A percentile compares a stretch with the other conserved stretches of the same genome.
Conservation (phyloP, 2,888 invertebrate species). For the Brenthis ino region DNA sequence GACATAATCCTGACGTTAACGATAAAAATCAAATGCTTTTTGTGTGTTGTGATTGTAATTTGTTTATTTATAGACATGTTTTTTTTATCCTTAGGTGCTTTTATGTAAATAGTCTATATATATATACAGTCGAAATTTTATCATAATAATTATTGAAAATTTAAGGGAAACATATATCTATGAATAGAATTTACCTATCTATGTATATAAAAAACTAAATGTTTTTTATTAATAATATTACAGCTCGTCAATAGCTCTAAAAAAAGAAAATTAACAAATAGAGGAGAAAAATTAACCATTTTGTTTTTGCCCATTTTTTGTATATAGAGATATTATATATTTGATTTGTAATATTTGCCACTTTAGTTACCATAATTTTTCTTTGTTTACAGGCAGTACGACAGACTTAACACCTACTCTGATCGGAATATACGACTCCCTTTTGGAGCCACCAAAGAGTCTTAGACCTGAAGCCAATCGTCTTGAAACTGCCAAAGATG, state of each 20-base stretch:
- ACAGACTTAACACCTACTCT: constrained; percentile 93
- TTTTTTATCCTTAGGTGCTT: not conserved
- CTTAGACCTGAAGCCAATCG: constrained; percentile 58
- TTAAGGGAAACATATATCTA: too few relatives aligned
- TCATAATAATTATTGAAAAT: too few relatives aligned
- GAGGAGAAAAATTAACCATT: too few relatives aligned
- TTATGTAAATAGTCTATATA: not conserved
- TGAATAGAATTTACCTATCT: too few relatives aligned
- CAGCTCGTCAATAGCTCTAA: too few relatives aligned
- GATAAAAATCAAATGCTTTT: constrained; percentile 40
- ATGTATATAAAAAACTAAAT: too few relatives aligned
- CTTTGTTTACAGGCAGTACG: constrained; percentile 88
- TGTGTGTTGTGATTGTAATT: constrained; percentile 30
- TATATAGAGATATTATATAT: too few relatives aligned
- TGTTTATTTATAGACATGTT: constrained; percentile 19
- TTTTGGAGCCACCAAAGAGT: constrained; percentile 80
- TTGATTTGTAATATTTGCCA: not conserved
- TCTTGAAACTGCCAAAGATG: constrained; percentile 74
- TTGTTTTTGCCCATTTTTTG: too few relatives aligned
- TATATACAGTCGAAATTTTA: too few relatives aligned
- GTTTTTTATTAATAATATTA: too few relatives aligned
- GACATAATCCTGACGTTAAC: constrained; percentile 45
- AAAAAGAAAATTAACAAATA: too few relatives aligned
- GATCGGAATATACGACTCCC: constrained; percentile 93
- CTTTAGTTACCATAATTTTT: constrained; percentile 27